phyloP scores from a whole-genome alignment of 2,888 invertebrate species.

The Eristalis intricaria region DNA sequence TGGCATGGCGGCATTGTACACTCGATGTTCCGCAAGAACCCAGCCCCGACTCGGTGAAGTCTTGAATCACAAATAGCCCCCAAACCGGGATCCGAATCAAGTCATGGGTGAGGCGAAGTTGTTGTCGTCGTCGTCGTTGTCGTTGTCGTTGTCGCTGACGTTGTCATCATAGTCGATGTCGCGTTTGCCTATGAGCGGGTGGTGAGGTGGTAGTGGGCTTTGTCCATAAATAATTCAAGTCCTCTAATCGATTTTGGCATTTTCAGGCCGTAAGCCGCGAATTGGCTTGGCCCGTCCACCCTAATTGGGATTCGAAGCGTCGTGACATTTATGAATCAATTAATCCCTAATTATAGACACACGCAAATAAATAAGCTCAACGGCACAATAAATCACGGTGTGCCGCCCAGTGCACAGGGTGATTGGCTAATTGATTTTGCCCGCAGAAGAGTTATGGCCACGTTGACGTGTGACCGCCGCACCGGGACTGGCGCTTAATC shows the following conservation, averaged over 20 bases:
- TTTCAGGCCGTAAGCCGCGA: constrained; percentile 38
- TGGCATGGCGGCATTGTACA: background rate
- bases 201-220: background rate
- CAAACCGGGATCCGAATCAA: constrained; percentile 42
- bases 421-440: constrained; percentile 62
- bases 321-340: constrained; percentile 68
- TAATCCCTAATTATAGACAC: constrained; percentile 70
- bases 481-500: constrained; percentile 34
- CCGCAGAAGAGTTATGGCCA: constrained; percentile 55
- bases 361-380: constrained; percentile 68
- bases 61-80: constrained; percentile 56
- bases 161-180: background rate
- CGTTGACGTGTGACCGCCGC: background rate
- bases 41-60: constrained; percentile 34
- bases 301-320: constrained; percentile 60
- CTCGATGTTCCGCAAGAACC: background rate
- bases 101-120: constrained; percentile 24
- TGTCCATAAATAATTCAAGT: constrained; percentile 62
- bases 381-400: constrained; percentile 59
- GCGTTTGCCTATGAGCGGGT: background rate
- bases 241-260: constrained; percentile 48
- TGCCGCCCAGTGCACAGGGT: constrained; percentile 49
- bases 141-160: background rate
- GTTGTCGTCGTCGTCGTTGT: background rate
- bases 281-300: constrained; percentile 42